Base-by-base conservation (phyloP, 2,797 vertebrate genomes). In the Atherinosoma microstoma region DNA sequence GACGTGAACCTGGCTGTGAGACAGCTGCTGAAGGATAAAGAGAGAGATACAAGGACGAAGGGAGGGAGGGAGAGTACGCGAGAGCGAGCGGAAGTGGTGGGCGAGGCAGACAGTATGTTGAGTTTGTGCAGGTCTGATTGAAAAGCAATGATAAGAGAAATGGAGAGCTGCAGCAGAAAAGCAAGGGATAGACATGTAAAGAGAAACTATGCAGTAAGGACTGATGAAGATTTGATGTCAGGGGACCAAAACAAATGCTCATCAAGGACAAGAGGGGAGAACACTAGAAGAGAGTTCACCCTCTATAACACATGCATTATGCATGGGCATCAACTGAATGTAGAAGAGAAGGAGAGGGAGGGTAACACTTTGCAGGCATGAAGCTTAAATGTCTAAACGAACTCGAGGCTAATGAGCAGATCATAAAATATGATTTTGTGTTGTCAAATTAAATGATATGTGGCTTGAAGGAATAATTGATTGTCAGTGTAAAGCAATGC, bases 41-140 rank as follows among this genome's bases (percentile, higher is more conserved):
- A 73, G 64, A 83, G 64, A 56, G 36, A 75, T 59, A 22, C 49
- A 74, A 56, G 64, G 84, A 80, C 58, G 45, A 7, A 79, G 65
- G 30, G 68, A 74, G 67, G 32, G 61, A 70, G 63, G 34, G 73
- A 53, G 76, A 70, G 70, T 34, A 58, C 40, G 16, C 60, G 77
- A 36, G 83, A 86, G 84, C 76, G 89, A 91, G 92, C 85, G 87
- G 88, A 90, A 90, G 89, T 83, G 76, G 93, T 91, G 92, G 90
- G 91, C 70, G 84, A 87, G 85, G 79, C 81, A 85, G 87, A 90
- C 84, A 89, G 85, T 87, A 77, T 71, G 84, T 84, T 66, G 87
- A 84, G 73, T 84, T 86, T 80, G 67, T 80, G 80, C 51, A 74
- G 73, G 67, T 76, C 71, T 76, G 83, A 90, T 79, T 78, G 80